Base-by-base conservation (phyloP, 2,797 vertebrate species). In the Semaprochilodus insignis region DNA sequence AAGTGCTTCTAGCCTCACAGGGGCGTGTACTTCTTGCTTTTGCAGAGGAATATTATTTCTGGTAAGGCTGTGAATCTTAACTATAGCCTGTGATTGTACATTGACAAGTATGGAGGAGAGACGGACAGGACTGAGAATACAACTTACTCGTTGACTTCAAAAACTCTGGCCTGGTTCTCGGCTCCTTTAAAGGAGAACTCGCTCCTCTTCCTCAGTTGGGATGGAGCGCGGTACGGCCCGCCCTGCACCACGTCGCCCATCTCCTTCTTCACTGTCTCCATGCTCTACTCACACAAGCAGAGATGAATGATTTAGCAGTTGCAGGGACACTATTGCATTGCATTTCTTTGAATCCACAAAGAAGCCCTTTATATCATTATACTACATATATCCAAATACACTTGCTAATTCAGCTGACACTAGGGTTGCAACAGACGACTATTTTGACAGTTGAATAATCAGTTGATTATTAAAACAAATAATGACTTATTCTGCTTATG, bases 261-360 rank as follows among this genome's bases (percentile, higher is more conserved):
- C 85, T 98, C 97, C 87, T 96, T 98, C 94, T 94, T 97, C 40
- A 99, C 95, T 0, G 88, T 93, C 85, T 98, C 97, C 17, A 99
- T 95, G 2, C 97, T 91, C 97, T 99, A 81, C 19, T 55, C 48
- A 80, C 65, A 59, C 0, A 0, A 77, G 23, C 72, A 17, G 0
- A 27, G 23, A 80, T 11, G 44, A 55, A 54, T 15, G 62, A 23
- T 23, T 13, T 21, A 70, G 7, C 36, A 23, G 14, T 7, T 16
- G 2, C 25, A 31, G 11, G 40, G 40, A 70, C 19, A 11, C 10
- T 48, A 31, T 3, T 31, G 31, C 31, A 8, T 13, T 48, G 44
- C 11, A 13, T 48, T 48, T 48, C 44, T 48, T 48, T 10, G 10
- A 48, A 48, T 48, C 44, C 44, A 48, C 44, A 48, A 8, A 48